Evolutionary conservation across 2,113 vertebrate genomes (phyloP).

Genomic region (Hydrochoerus hydrochaeris): DNA sequence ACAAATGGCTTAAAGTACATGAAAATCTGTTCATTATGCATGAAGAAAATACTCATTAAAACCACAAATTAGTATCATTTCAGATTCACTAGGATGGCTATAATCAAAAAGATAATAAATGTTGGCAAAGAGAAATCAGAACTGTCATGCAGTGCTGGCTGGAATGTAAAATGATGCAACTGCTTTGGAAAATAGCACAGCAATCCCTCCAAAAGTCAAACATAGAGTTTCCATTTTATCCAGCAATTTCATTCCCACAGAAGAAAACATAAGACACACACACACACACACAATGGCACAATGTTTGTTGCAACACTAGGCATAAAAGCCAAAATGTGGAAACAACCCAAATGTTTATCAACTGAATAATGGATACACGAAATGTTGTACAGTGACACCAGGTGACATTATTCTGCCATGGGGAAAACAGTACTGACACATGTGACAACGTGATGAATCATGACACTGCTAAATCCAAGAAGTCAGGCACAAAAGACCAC

Average conservation of each 20-base stretch:
- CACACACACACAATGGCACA: background rate
- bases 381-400: background rate
- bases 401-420: background rate
- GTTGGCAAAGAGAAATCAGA: background rate
- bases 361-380: background rate
- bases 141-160: background rate
- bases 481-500: too few relatives aligned
- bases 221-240: too few relatives aligned
- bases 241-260: background rate
- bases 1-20: background rate
- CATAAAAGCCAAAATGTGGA: too few relatives aligned
- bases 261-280: background rate
- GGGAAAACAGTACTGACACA: background rate
- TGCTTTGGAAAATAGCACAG: too few relatives aligned
- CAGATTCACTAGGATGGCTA: too few relatives aligned
- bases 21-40: background rate
- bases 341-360: too few relatives aligned
- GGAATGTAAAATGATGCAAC: background rate
- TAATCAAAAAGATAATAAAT: background rate
- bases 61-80: too few relatives aligned
- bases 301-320: too few relatives aligned
- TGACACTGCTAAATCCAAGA: background rate
- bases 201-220: background rate
- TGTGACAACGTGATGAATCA: background rate
- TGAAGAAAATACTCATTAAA: background rate